phyloP scores from a whole-genome alignment of 2,797 vertebrate species.

The Ibycter americanus region DNA sequence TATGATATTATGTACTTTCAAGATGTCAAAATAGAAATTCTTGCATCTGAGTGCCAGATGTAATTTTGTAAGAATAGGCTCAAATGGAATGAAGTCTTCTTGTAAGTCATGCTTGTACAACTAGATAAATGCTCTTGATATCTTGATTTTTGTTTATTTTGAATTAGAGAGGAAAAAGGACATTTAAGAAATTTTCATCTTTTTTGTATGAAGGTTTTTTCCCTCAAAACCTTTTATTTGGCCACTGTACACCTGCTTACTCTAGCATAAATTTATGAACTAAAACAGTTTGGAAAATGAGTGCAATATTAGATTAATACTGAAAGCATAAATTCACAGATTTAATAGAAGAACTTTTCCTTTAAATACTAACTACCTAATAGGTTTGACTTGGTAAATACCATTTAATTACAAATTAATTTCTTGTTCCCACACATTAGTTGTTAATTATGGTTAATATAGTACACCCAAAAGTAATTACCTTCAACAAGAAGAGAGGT shows the following conservation, averaged over 20 bases:
- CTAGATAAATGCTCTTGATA: background rate
- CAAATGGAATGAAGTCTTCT: background rate
- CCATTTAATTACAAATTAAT: constrained; percentile 15
- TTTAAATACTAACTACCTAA: background rate
- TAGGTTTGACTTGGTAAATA: background rate
- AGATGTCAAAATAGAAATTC: constrained; percentile 4
- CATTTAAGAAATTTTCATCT: background rate
- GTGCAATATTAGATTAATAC: background rate
- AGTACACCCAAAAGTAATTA: constrained; percentile 27
- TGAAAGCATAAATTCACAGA: background rate
- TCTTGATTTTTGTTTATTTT: background rate
- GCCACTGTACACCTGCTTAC: background rate
- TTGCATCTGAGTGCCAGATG: constrained; percentile 1
- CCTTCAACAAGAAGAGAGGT: background rate
- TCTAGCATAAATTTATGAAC: background rate
- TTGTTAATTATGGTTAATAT: background rate
- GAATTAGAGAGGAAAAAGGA: background rate
- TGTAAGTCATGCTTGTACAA: background rate
- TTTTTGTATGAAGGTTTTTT: background rate
- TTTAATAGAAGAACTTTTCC: background rate
- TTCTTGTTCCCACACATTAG: background rate
- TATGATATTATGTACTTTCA: background rate
- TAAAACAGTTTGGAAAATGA: background rate
- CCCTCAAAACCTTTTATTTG: background rate
- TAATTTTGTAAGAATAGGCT: constrained; percentile 18